These are phyloP conservation scores for Novumbra hubbsi DNA, from an alignment of 2,797 vertebrate species.

Conservation along the genomic window DNA sequence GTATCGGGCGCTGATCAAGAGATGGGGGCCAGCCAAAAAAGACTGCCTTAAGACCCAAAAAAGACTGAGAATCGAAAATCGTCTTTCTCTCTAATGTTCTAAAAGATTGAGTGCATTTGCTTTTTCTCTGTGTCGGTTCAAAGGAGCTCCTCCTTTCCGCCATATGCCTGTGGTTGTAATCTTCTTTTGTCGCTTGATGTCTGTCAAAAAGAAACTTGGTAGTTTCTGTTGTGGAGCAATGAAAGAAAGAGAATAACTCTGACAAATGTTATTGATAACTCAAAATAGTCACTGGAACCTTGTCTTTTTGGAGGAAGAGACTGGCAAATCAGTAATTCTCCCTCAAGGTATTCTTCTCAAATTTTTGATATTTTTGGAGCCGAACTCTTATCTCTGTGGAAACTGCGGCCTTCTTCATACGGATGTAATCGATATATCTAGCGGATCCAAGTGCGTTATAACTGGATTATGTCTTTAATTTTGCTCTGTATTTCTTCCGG, in stretches of 20 bases:
- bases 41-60: constrained; percentile 78
- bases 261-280: background rate
- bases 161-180: constrained; percentile 57
- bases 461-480: constrained; percentile 29
- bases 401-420: constrained; percentile 23
- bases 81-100: constrained; percentile 41
- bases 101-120: constrained; percentile 51
- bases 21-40: constrained; percentile 74
- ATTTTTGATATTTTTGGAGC: constrained; percentile 40
- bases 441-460: constrained; percentile 32
- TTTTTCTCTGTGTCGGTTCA: constrained; percentile 50
- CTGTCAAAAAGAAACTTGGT: constrained; percentile 38
- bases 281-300: constrained; percentile 18
- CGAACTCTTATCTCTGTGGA: constrained; percentile 30
- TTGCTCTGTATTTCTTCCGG: constrained; percentile 6
- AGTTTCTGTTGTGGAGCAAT: constrained; percentile 35
- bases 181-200: constrained; percentile 35
- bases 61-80: constrained; percentile 64
- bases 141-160: constrained; percentile 47
- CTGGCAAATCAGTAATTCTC: constrained; percentile 24
- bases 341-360: constrained; percentile 14
- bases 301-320: constrained; percentile 27
- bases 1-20: constrained; percentile 70
- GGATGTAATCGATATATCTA: constrained; percentile 35
- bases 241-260: constrained; percentile 24